Conservation (phyloP, 2,888 invertebrate genomes). For the Blastobasis lacticolella region DNA sequence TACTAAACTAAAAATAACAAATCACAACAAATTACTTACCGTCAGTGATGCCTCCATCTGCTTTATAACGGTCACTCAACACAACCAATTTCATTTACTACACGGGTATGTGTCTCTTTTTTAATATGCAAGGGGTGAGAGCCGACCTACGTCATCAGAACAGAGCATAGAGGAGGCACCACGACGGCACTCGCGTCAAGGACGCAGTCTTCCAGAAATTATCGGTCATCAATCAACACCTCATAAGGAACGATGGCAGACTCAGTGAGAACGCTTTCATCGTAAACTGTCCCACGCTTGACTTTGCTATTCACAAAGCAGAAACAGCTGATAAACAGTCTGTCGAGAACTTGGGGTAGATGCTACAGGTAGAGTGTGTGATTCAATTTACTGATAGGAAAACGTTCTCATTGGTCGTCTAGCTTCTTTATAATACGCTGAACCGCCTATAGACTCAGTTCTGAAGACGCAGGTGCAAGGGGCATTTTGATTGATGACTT, state of each 20-base stretch:
- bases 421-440: constrained; percentile 33
- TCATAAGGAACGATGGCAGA: not conserved
- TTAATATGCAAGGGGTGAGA: constrained; percentile 15
- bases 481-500: constrained; percentile 71
- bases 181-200: constrained; percentile 52
- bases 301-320: not conserved
- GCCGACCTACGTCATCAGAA: constrained; percentile 69
- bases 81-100: constrained; percentile 1
- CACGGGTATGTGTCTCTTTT: not conserved
- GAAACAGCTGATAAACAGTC: constrained; percentile 4
- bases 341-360: too few relatives aligned
- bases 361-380: not conserved
- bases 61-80: constrained; percentile 24
- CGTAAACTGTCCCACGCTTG: not conserved
- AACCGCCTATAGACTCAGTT: constrained; percentile 68
- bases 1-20: not conserved
- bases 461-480: constrained; percentile 61
- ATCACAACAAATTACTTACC: constrained; percentile 47
- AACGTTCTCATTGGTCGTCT: constrained; percentile 27
- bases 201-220: constrained; percentile 56
- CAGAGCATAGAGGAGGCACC: constrained; percentile 71
- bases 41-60: constrained; percentile 60
- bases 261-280: not conserved
- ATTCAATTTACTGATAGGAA: not conserved
- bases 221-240: constrained; percentile 70